phyloP scores from a whole-genome alignment of 2,113 vertebrate species.

The Syngnathoides biaculeatus region DNA sequence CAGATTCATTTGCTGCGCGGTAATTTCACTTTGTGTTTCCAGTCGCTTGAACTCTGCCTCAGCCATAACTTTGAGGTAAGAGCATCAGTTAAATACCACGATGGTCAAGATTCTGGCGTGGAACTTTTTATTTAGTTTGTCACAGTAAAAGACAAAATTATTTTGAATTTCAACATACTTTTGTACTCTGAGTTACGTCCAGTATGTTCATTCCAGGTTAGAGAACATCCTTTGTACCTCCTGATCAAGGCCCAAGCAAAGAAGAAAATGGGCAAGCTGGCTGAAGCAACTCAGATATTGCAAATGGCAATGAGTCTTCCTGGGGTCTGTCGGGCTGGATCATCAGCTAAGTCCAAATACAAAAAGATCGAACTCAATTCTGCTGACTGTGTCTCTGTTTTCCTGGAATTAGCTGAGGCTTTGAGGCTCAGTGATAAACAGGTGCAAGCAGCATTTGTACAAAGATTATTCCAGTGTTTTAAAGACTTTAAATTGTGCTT shows the following conservation, averaged over 20 bases:
- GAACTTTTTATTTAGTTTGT: too few relatives aligned
- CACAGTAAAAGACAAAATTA: too few relatives aligned
- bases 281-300: constrained; percentile 90
- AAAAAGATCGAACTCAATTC: constrained; percentile 77
- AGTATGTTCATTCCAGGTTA: constrained; percentile 72
- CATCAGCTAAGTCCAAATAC: constrained; percentile 77
- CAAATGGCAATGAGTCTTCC: constrained; percentile 91
- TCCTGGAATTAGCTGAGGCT: constrained; percentile 88
- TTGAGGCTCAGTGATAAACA: constrained; percentile 89
- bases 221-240: constrained; percentile 90
- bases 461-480: neutral
- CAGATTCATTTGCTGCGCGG: constrained; percentile 89
- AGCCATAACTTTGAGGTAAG: constrained; percentile 94
- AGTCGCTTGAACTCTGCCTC: constrained; percentile 91
- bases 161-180: neutral
- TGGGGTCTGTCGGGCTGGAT: constrained; percentile 76
- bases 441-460: constrained; percentile 59
- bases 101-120: neutral
- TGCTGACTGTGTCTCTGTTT: constrained; percentile 84
- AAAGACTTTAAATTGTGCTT: neutral
- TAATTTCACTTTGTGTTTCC: constrained; percentile 82
- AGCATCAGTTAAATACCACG: neutral
- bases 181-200: neutral
- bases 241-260: constrained; percentile 91
- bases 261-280: constrained; percentile 85